Conservation (phyloP, 1,140 invertebrate species). For the Drosophila bipectinata region DNA sequence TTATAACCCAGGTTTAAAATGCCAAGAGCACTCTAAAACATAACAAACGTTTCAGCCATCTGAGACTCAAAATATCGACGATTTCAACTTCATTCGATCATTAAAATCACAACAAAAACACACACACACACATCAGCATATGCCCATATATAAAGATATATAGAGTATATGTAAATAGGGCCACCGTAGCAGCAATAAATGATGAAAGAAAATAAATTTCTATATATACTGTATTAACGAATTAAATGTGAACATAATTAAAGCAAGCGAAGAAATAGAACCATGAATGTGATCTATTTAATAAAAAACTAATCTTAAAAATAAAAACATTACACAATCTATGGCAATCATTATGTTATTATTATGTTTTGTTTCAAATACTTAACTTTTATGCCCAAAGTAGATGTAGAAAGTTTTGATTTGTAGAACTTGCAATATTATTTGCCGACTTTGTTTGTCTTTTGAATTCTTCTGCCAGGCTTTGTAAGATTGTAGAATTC, state of each 20-base stretch:
- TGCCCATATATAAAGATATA: slow-evolving; percentile 45
- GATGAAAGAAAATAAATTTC: slow-evolving; percentile 33
- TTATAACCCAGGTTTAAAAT: slow-evolving; percentile 14
- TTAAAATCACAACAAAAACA: slow-evolving; percentile 29
- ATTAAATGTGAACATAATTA: slow-evolving; percentile 76
- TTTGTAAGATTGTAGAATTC: slow-evolving; percentile 34
- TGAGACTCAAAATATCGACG: slow-evolving; percentile 46
- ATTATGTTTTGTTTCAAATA: slow-evolving; percentile 22
- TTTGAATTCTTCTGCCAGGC: slow-evolving; percentile 23
- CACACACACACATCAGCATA: slow-evolving; percentile 49
- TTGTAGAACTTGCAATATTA: slow-evolving; percentile 56
- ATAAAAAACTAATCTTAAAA: slow-evolving; percentile 61
- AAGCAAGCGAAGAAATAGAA: slow-evolving; percentile 80
- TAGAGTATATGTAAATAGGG: slow-evolving; percentile 57
- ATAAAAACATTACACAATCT: slow-evolving; percentile 12
- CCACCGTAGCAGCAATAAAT: slow-evolving; percentile 61
- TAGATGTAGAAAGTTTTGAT: slow-evolving; percentile 58
- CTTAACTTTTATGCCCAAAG: slow-evolving; percentile 31
- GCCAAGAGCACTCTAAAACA: slow-evolving; percentile 16
- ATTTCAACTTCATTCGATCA: slow-evolving; percentile 25
- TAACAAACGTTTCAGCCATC: slow-evolving; percentile 55
- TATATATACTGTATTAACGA: slow-evolving; percentile 63
- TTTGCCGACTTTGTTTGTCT: slow-evolving; percentile 18
- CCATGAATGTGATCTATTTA: slow-evolving; percentile 84
- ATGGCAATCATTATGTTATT: slow-evolving; percentile 29